Base-by-base conservation (phyloP, 2,113 vertebrate species). In the Eptatretus burgeri region DNA sequence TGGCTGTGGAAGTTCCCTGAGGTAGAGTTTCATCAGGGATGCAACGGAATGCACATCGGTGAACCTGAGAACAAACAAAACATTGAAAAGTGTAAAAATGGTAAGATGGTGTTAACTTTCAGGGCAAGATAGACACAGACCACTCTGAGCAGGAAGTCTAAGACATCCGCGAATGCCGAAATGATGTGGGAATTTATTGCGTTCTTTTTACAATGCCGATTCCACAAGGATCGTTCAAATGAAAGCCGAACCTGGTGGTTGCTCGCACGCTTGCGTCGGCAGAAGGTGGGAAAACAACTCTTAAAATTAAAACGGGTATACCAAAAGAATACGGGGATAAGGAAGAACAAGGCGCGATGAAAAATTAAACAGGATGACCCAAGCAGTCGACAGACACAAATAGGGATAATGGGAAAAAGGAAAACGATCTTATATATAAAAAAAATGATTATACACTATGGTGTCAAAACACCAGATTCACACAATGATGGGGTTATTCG, bases 1-100 rank as follows among this genome's bases (percentile, higher is more conserved):
- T 0, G 91, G 91, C 66, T 98, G 88, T 0, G 91, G 91, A 27
- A 98, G 81, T 49, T 98, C 91, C 68, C 86, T 76, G 18, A 98
- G 80, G 68, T 93, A 95, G 62, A 98, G 76, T 73, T 98, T 95
- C 62, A 98, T 78, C 50, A 98, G 78, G 0, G 91, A 98, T 0
- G 91, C 87, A 41, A 98, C 91, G 0, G 91, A 95, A 67, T 98
- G 91, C 41, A 98, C 87, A 10, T 98, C 89, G 2, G 89, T 95
- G 70, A 76, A 88, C 75, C 91, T 98, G 65, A 68, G 67, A 71
- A 2, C 70, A 56, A 75, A 71, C 1, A 68, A 14, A 64, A 65
- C 19, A 62, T 11, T 51, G 69, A 66, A 64, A 16, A 64, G 18
- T 41, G 18, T 49, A 64, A 60, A 65, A 17, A 51, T 17, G 13